Base-by-base conservation (phyloP, 2,797 vertebrate species). In the Danio tinwini region DNA sequence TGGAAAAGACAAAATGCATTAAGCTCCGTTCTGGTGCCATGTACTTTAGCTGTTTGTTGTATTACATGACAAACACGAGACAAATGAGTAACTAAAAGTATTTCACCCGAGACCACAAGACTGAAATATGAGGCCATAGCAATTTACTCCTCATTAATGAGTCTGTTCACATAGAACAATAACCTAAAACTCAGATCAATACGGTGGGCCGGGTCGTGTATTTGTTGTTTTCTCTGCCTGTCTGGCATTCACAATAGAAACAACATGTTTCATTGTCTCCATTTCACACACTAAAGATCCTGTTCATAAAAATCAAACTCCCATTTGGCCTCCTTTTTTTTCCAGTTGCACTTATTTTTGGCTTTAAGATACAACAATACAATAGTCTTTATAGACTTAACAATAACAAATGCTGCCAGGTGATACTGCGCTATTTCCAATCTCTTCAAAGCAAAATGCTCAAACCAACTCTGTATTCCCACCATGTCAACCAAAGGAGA, bases 131-230 rank as follows among this genome's bases (percentile, higher is more conserved):
- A 71, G 81, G 52, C 17, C 21, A 84, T 79, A n/a, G 69, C 52
- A 69, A 62, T 59, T 82, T 79, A 81, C 49, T 82, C 76, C 83
- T 82, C 74, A 88, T 86, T 87, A 76, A 75, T 80, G 58, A 79
- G 74, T 86, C 73, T 50, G 68, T 76, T 70, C 87, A 84, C 83
- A 86, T 49, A 83, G 42, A 88, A 85, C 83, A 82, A 85, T 81
- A 75, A 80, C 74, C 82, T 78, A 87, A 58, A 69, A 69, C 78
- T 79, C 21, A 17, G 85, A 91, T 90, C 89, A 84, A 89, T 91
- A 85, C 45, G 87, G 50, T 75, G 71, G 87, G 74, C 79, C 87
- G 77, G 77, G 52, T 74, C 85, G 65, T 45, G 39, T 74, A 68
- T 88, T 76, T 58, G 58, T 72, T 74, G 71, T 75, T 73, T 75